Conservation (phyloP, 2,797 vertebrate genomes). For the Glyptemys insculpta region DNA sequence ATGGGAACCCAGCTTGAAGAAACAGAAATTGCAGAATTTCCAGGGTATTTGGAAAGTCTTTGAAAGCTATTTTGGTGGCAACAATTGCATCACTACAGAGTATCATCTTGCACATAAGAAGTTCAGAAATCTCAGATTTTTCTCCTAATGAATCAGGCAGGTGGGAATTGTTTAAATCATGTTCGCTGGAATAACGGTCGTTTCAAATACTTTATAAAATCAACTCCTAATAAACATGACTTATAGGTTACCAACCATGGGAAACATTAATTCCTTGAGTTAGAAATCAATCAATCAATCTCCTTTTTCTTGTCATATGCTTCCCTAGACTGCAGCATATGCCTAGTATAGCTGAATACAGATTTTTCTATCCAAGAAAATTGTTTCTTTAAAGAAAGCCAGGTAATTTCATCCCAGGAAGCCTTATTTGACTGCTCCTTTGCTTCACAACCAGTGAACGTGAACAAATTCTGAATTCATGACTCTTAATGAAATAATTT, state of each 20-base stretch:
- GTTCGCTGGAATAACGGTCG: not conserved
- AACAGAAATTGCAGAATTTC: not conserved
- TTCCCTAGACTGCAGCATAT: not conserved
- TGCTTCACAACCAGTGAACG: not conserved
- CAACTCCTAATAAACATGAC: slow-evolving; percentile 34
- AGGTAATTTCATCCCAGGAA: not conserved
- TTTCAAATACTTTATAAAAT: slow-evolving; percentile 42
- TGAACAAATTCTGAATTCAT: not conserved
- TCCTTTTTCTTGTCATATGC: not conserved
- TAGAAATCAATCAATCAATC: not conserved
- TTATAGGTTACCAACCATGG: not conserved
- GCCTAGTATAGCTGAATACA: fast-evolving
- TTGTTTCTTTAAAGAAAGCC: not conserved
- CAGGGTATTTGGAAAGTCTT: not conserved
- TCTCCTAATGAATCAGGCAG: not conserved
- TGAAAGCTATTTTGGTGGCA: not conserved
- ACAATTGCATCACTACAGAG: not conserved
- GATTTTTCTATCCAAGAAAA: not conserved
- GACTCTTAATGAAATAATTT: not conserved
- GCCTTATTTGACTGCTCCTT: not conserved
- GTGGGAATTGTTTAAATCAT: not conserved
- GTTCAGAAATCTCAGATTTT: not conserved
- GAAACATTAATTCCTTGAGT: slow-evolving; percentile 13
- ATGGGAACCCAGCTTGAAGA: not conserved
- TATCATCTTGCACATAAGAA: not conserved